Conservation (phyloP, 92 coral and sea anemone species). For the Pocillopora grandis region DNA sequence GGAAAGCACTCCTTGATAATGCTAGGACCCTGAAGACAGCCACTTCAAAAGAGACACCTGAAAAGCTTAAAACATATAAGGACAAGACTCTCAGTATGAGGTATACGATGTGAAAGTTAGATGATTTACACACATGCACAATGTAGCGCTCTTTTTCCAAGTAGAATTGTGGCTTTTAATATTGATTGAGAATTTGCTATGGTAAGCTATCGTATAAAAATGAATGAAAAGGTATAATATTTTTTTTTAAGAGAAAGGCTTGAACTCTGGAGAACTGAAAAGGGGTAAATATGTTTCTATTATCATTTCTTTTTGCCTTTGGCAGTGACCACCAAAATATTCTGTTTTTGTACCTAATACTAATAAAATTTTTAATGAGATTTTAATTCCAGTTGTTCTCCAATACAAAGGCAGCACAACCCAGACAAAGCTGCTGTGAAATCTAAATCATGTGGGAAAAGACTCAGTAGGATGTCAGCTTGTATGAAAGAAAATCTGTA, state of each 20-base stretch:
- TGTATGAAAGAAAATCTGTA: not conserved
- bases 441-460: conserved; percentile 1
- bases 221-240: not conserved
- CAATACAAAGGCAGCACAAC: not conserved
- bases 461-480: conserved; percentile 5
- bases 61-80: conserved; percentile 16
- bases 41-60: not conserved
- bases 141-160: too few species aligned
- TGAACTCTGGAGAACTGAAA: conserved; percentile 72
- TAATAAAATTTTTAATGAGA: not conserved
- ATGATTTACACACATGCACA: not conserved
- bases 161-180: too few species aligned
- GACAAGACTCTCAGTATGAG: conserved; percentile 56
- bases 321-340: not conserved
- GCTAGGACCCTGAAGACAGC: too few species aligned
- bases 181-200: not conserved
- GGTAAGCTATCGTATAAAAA: not conserved
- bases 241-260: conserved; percentile 57
- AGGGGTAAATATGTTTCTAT: conserved; percentile 47
- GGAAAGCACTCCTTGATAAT: not conserved
- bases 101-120: conserved; percentile 7
- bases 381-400: not conserved
- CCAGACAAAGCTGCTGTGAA: not conserved
- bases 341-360: not conserved
- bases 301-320: too few species aligned